Evolutionary conservation across 2,888 invertebrate genomes (phyloP), one percentile per base, ranked within the genome.

Genomic region (Liposcelis brunnea): DNA sequence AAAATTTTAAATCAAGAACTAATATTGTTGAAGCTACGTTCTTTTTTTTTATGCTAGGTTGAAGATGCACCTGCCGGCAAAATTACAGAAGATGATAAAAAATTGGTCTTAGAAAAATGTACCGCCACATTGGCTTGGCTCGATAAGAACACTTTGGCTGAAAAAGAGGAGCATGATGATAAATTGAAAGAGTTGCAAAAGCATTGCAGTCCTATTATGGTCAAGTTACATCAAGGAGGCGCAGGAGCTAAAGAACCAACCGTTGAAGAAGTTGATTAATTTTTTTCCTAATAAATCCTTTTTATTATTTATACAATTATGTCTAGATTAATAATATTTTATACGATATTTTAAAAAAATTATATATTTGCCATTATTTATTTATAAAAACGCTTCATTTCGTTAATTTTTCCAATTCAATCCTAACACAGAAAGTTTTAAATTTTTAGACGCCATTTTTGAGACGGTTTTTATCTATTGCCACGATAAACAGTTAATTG

Each of bases 121-220:
- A 66, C 71, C 16, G 73, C 75, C 11, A 76, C 80, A 47, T 67
- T 87, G 47, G 65, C 70, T 10, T 91, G 90, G 90, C 63, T 91
- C 32, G 91, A 91, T 54, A 62, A 66, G 16, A 86, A 89, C 58
- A 71, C 75, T 1, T 65, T 84, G 37, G 89, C 87, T 5, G 77
- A 80, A 44, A 79, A 78, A 54, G 75, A 76, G 7, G 86, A 87
- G 53, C 76, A 77, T 52, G 84, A 87, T 44, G 72, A 78, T 52
- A 81, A 77, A 55, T 63, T 87, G 53, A 78, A 82, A 56, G 77
- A 80, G 43, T 65, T 82, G 15, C 84, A 87, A 59, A 69, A 68
- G 14, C 72, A 78, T 14, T 85, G 84, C 57, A 73, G 75, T 43
- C 83, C 87, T 0, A 69, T 83, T 36, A 87, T 90, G 77, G 73